A percentile compares a stretch with the other conserved stretches of the same genome.
Conservation (phyloP, 1,140 invertebrate species). For the Drosophila auraria region DNA sequence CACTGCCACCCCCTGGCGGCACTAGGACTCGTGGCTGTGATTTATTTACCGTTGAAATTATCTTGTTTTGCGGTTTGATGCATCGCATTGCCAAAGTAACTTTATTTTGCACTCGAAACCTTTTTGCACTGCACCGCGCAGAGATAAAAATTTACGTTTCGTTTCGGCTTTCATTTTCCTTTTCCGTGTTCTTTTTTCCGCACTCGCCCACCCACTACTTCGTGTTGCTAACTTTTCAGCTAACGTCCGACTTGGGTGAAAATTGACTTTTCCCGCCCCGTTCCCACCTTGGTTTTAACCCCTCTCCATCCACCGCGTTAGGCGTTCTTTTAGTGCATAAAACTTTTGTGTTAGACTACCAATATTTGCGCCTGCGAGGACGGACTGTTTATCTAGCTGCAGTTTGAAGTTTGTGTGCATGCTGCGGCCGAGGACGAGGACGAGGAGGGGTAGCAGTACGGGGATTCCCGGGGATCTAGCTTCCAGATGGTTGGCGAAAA, state of each 20-base stretch:
- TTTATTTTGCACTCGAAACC: slow-evolving; percentile 83
- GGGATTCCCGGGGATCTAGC: slow-evolving; percentile 13
- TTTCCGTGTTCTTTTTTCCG: slow-evolving; percentile 20
- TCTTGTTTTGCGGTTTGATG: slow-evolving; percentile 84
- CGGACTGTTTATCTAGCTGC: slow-evolving; percentile 71
- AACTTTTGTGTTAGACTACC: slow-evolving; percentile 80
- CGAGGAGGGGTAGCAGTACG: not conserved
- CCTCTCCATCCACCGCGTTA: slow-evolving; percentile 3
- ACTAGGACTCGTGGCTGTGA: slow-evolving; percentile 63
- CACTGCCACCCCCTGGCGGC: slow-evolving; percentile 13
- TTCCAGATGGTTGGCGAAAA: slow-evolving; percentile 44
- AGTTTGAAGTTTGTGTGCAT: slow-evolving; percentile 66
- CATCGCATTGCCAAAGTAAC: slow-evolving; percentile 81
- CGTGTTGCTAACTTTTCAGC: slow-evolving; percentile 77
- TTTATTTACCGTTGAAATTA: slow-evolving; percentile 85
- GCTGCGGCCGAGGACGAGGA: slow-evolving; percentile 40
- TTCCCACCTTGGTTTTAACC: not conserved
- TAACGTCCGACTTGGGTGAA: slow-evolving; percentile 78
- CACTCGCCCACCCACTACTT: slow-evolving; percentile 11
- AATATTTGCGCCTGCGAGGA: slow-evolving; percentile 72
- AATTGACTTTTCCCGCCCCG: slow-evolving; percentile 64
- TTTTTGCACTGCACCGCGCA: slow-evolving; percentile 72
- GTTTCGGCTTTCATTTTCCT: slow-evolving; percentile 58
- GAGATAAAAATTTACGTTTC: slow-evolving; percentile 80
- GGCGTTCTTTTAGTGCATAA: slow-evolving; percentile 63